Evolutionary conservation across 2,888 invertebrate species (phyloP).

Genomic region (Harmothoe impar): DNA sequence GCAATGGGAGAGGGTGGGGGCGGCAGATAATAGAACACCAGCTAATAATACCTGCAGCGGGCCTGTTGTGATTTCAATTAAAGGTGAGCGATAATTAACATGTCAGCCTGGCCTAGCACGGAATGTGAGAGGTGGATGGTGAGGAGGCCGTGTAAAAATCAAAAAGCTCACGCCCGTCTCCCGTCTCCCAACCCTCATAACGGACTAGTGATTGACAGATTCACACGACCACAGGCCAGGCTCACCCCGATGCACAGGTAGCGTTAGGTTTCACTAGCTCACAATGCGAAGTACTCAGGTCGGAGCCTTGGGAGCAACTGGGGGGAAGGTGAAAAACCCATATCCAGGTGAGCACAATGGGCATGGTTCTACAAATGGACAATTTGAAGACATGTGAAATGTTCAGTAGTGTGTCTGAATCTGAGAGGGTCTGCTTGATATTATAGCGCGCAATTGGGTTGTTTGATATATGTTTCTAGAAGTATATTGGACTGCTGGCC

Average conservation of each 20-base stretch:
- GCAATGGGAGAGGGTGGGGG: constrained; percentile 17
- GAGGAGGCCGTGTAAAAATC: background rate
- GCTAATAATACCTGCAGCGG: constrained; percentile 54
- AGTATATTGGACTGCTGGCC: background rate
- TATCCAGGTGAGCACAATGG: background rate
- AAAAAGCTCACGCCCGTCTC: constrained; percentile 21
- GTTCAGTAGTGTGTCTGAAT: background rate
- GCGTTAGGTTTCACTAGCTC: constrained; percentile 4
- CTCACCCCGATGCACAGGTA: background rate
- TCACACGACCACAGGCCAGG: background rate
- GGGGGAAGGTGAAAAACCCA: background rate
- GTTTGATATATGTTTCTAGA: too few species aligned
- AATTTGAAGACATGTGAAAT: background rate
- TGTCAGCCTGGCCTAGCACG: constrained; percentile 52
- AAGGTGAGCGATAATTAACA: constrained; percentile 50
- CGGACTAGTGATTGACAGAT: constrained; percentile 14
- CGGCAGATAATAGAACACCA: constrained; percentile 19
- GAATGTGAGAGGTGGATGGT: constrained; percentile 30
- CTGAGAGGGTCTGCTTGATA: too few species aligned
- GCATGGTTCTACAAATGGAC: background rate
- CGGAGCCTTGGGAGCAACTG: background rate
- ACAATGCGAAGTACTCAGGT: constrained; percentile 8
- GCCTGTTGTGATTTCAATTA: constrained; percentile 54
- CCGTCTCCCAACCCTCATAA: background rate
- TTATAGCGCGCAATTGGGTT: too few species aligned